Percentiles rank a stretch among this genome's conserved stretches.
These are phyloP conservation scores for Listronotus bonariensis DNA, from an alignment of 1,140 invertebrate genomes.

Conservation along the genomic window DNA sequence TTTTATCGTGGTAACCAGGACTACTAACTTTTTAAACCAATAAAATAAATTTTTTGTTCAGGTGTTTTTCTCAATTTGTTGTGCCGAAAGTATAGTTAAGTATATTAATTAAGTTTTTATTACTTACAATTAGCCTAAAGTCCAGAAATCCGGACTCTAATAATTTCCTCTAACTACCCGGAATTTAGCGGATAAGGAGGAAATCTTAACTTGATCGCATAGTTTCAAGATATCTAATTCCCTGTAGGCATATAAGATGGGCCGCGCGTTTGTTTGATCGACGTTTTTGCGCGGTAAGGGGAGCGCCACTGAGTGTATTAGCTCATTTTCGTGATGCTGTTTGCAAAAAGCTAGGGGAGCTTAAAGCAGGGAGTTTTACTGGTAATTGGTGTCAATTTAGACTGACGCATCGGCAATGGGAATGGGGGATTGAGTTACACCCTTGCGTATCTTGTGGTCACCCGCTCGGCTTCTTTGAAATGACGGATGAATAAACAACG, in stretches of 20 bases:
- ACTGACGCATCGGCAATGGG: constrained; percentile 55
- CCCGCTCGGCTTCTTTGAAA: constrained; percentile 37
- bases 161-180: neutral
- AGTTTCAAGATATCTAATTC: constrained; percentile 17
- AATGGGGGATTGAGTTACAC: constrained; percentile 54
- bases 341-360: constrained; percentile 52
- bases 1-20: too few relatives aligned
- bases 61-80: too few relatives aligned
- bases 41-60: too few relatives aligned
- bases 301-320: constrained; percentile 50
- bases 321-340: constrained; percentile 56
- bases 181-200: neutral
- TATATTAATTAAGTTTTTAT: too few relatives aligned
- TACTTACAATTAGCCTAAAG: too few relatives aligned
- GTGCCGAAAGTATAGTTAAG: too few relatives aligned
- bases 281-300: constrained; percentile 24
- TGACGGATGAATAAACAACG: constrained; percentile 26
- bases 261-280: constrained; percentile 40
- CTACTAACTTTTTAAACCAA: too few relatives aligned
- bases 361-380: constrained; percentile 65
- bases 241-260: constrained; percentile 24
- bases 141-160: too few relatives aligned
- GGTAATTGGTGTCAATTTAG: constrained; percentile 74
- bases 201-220: constrained; percentile 14
- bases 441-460: constrained; percentile 44